A percentile compares a stretch with the other conserved stretches of the same genome.
Conservation (phyloP, 2,888 invertebrate species). For the Chouioia cunea region DNA sequence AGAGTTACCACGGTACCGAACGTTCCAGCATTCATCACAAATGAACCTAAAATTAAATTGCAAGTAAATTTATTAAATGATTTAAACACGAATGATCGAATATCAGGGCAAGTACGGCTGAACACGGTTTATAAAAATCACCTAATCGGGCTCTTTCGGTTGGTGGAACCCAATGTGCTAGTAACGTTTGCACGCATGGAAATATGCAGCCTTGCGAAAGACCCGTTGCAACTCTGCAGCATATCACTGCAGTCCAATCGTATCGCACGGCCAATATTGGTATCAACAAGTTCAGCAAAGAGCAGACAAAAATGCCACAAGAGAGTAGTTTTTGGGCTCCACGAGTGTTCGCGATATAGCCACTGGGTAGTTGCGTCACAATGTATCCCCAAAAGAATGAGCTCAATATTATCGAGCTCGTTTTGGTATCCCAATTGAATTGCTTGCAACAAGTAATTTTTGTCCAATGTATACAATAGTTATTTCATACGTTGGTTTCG, state of each 20-base stretch:
- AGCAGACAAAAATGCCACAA: slow-evolving; percentile 65
- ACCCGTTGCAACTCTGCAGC: slow-evolving; percentile 79
- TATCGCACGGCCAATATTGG: slow-evolving; percentile 71
- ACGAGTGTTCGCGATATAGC: slow-evolving; percentile 71
- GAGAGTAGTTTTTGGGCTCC: slow-evolving; percentile 71
- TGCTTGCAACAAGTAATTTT: slow-evolving; percentile 61
- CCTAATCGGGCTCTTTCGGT: slow-evolving; percentile 72
- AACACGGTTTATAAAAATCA: slow-evolving; percentile 16
- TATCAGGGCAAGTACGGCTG: too few relatives aligned
- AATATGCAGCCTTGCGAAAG: slow-evolving; percentile 80
- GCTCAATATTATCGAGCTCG: slow-evolving; percentile 74
- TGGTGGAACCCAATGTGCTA: slow-evolving; percentile 80
- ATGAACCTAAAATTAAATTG: slow-evolving; percentile 53
- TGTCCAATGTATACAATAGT: too few relatives aligned
- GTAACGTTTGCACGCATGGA: slow-evolving; percentile 78
- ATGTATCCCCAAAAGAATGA: slow-evolving; percentile 86
- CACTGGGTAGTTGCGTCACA: slow-evolving; percentile 78
- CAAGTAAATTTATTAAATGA: too few relatives aligned
- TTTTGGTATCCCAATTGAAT: slow-evolving; percentile 72
- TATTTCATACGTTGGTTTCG: too few relatives aligned
- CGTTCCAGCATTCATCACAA: slow-evolving; percentile 72
- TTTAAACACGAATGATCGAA: too few relatives aligned
- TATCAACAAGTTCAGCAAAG: slow-evolving; percentile 68
- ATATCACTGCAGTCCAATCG: slow-evolving; percentile 75
- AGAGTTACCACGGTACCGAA: slow-evolving; percentile 78